These are phyloP conservation scores for Phenacoccus solenopsis DNA, from an alignment of 1,140 invertebrate species.

Conservation along the genomic window DNA sequence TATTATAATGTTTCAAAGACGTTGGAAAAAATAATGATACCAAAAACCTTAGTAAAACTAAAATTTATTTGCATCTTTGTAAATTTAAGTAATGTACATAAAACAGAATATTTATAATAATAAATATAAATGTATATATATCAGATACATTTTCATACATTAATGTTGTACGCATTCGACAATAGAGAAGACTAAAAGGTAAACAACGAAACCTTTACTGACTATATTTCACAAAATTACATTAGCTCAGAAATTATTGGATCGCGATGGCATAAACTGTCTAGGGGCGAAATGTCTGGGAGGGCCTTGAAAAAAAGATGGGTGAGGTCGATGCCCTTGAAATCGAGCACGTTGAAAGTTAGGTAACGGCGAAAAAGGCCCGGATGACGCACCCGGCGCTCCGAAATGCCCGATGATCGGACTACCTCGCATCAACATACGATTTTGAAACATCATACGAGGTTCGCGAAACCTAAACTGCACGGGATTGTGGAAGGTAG, in stretches of 20 bases:
- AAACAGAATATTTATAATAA: constrained; percentile 3
- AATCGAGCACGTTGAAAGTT: not conserved
- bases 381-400: not conserved
- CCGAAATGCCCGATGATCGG: not conserved
- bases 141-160: not conserved
- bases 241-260: not conserved
- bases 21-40: too few relatives aligned
- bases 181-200: not conserved
- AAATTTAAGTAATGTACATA: not conserved
- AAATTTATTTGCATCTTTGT: not conserved
- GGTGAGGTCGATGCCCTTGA: not conserved
- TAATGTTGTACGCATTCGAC: not conserved
- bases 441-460: not conserved
- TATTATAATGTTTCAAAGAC: too few relatives aligned
- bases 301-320: not conserved
- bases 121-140: not conserved
- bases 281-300: not conserved
- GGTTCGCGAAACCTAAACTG: constrained; percentile 7
- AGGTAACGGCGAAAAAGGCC: not conserved
- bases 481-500: not conserved
- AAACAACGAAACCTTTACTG: not conserved
- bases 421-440: not conserved
- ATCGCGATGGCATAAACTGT: not conserved
- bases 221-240: not conserved
- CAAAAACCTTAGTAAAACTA: too few relatives aligned